Evolutionary conservation across 2,888 invertebrate genomes (phyloP).

Genomic region (Heliconius sara): DNA sequence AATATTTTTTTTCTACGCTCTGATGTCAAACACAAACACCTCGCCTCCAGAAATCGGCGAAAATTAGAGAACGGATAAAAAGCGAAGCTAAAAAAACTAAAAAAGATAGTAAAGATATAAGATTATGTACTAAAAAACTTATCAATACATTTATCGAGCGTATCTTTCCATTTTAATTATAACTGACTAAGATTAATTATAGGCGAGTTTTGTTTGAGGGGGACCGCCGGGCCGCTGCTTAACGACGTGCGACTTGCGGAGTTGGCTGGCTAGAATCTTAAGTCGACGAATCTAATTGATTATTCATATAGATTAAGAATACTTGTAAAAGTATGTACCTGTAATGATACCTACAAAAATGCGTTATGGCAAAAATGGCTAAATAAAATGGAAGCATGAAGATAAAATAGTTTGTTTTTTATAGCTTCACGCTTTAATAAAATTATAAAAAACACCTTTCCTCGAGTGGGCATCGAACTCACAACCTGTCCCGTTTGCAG

Average conservation of each 20-base stretch:
- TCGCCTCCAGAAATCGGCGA: no score
- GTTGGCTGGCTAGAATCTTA: neutral
- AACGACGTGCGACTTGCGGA: slow-evolving; percentile 7
- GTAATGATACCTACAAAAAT: no score
- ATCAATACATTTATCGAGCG: neutral
- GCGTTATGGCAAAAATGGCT: neutral
- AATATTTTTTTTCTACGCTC: no score
- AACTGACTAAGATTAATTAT: slow-evolving; percentile 18
- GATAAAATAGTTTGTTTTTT: no score
- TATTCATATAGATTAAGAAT: neutral
- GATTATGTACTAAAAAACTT: neutral
- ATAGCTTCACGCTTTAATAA: neutral
- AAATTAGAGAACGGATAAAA: no score
- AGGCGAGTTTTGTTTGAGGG: neutral
- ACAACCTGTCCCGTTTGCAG: neutral
- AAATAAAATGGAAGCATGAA: no score
- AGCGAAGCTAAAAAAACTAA: no score
- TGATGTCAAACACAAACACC: no score
- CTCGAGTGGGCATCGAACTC: neutral
- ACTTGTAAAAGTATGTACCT: no score
- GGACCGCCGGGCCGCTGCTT: neutral
- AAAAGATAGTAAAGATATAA: neutral
- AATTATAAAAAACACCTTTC: neutral
- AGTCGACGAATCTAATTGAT: neutral
- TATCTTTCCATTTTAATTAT: slow-evolving; percentile 18